Conservation (phyloP, 2,113 vertebrate species). For the Hirundichthys speculiger region DNA sequence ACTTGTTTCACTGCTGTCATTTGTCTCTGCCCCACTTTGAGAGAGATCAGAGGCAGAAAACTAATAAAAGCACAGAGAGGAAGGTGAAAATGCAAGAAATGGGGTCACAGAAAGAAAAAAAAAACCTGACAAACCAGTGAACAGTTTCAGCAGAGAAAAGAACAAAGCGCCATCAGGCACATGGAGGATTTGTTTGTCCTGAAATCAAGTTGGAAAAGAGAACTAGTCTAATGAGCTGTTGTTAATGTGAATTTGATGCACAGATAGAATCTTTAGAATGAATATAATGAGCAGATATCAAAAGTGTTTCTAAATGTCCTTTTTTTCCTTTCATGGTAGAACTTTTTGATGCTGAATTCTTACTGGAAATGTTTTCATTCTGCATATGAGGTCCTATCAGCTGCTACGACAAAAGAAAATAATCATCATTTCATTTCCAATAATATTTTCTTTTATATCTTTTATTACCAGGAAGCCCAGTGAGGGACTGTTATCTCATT, state of each 20-base stretch:
- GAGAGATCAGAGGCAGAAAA: not conserved
- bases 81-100: not conserved
- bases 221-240: slow-evolving; percentile 8
- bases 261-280: no score
- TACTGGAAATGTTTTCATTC: no score
- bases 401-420: no score
- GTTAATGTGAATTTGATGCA: not conserved
- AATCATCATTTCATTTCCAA: no score
- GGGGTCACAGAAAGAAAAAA: not conserved
- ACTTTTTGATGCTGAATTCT: no score
- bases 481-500: no score
- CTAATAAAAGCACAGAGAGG: slow-evolving; percentile 5
- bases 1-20: not conserved
- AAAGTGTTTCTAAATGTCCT: not conserved
- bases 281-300: not conserved
- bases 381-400: no score
- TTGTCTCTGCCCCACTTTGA: not conserved
- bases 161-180: slow-evolving; percentile 4
- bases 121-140: slow-evolving; percentile 16
- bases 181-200: slow-evolving; percentile 12
- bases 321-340: no score
- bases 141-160: slow-evolving; percentile 1
- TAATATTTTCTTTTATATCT: no score
- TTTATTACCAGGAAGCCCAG: no score
- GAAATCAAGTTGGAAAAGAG: not conserved